Evolutionary conservation across 2,888 invertebrate genomes (phyloP).

Genomic region (Himalopsyche japonica): DNA sequence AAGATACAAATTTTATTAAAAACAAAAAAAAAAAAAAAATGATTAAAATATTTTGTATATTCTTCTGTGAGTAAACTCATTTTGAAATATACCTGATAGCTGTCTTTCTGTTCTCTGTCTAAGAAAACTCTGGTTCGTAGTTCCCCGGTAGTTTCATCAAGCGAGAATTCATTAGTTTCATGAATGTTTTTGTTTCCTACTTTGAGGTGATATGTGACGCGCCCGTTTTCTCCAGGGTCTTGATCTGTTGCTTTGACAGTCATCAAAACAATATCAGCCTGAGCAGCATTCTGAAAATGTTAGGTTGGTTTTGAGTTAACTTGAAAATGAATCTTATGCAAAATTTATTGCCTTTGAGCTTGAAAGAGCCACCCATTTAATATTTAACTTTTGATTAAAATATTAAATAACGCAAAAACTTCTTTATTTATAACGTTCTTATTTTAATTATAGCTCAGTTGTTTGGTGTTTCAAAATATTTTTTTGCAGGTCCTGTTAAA

Average conservation of each 20-base stretch:
- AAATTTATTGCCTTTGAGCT: no score
- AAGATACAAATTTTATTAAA: no score
- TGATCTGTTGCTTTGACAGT: slow-evolving; percentile 81
- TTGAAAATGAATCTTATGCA: not conserved
- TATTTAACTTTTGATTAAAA: no score
- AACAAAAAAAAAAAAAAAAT: no score
- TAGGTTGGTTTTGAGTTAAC: not conserved
- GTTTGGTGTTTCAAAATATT: no score
- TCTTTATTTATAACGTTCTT: no score
- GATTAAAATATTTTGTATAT: rapidly evolving
- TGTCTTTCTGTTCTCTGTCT: slow-evolving; percentile 69
- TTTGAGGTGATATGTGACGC: slow-evolving; percentile 81
- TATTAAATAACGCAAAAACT: no score
- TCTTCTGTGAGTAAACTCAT: not conserved
- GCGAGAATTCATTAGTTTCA: slow-evolving; percentile 80
- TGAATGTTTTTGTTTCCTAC: slow-evolving; percentile 75
- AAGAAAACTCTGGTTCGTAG: slow-evolving; percentile 76
- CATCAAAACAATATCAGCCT: slow-evolving; percentile 75
- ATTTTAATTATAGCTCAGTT: no score
- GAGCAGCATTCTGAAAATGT: slow-evolving; percentile 67
- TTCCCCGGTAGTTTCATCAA: slow-evolving; percentile 79
- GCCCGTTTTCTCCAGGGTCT: slow-evolving; percentile 82
- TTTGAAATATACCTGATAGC: slow-evolving; percentile 50
- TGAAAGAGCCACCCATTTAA: no score
- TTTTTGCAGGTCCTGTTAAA: no score